Evolutionary conservation across 1,140 invertebrate species (phyloP), one percentile per base, ranked within the genome.

Genomic region (Bombus huntii): DNA sequence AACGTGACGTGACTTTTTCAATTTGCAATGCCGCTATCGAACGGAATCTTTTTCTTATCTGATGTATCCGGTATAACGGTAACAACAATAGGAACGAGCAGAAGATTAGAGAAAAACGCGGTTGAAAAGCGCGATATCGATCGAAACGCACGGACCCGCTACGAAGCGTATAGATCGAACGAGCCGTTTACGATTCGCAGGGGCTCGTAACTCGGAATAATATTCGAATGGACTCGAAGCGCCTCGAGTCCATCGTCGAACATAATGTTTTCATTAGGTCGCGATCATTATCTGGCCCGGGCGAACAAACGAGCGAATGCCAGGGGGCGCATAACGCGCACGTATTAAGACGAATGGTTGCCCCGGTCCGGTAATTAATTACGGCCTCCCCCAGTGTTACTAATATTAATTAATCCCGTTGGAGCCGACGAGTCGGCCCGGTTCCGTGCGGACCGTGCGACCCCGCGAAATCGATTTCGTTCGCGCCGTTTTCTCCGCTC

Each of bases 381-480:
- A 91, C 87, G 73, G 84, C 89, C 88, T 92, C 87, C 88, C 88
- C 87, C 86, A 89, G 88, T 92, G 92, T 91, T 92, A 91, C 89
- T 89, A 91, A 92, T 92, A 91, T 93, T 94, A 93, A 94, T 94
- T 91, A 92, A 94, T 93, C 88, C 88, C 74, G 73, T 83, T 79
- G 70, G 79, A 42, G 59, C 37, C 57, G 73, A 76, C 73, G 39
- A 65, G 77, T 68, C 66, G 83, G 66, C 75, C 72, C 70, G 83
- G 71, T 65, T 72, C 47, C 87, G 76, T 47, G 39, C 80, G 78
- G 62, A 68, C 74, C 79, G 79, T 82, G 83, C 84, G 87, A 87
- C 82, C 72, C 86, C 79, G 79, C 86, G 66, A 76, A 71, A 75
- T 71, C 72, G 59, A 78, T 77, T 79, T 82, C 62, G 47, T 75